Percentiles rank a stretch among this genome's conserved stretches.
phyloP scores from a whole-genome alignment of 2,797 vertebrate species.

The Amblyraja radiata region DNA sequence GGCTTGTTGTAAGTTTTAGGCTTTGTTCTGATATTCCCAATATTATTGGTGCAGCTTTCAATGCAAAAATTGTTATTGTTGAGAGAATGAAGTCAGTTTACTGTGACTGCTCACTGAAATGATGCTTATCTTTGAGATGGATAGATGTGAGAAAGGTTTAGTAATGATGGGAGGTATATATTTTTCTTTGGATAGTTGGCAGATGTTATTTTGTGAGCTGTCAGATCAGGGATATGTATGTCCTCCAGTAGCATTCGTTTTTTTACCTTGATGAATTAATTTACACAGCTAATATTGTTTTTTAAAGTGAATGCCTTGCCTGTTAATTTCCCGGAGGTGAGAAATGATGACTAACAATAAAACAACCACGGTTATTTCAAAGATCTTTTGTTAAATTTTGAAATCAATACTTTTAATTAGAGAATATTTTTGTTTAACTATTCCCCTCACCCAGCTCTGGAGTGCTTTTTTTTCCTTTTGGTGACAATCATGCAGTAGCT shows the following conservation, averaged over 20 bases:
- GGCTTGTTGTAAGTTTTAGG: too few species aligned
- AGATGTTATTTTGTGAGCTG: not conserved
- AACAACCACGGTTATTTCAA: not conserved
- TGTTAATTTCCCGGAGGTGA: not conserved
- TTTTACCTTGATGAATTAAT: conserved; percentile 1
- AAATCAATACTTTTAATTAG: not conserved
- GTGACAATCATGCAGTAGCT: not conserved
- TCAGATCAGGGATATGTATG: not conserved
- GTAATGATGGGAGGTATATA: not conserved
- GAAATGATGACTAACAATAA: not conserved
- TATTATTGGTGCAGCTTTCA: not conserved
- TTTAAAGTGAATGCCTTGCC: not conserved
- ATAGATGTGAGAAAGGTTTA: not conserved
- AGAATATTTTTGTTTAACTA: not conserved
- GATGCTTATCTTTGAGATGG: not conserved
- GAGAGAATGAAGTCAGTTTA: conserved; percentile 14
- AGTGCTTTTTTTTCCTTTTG: not conserved
- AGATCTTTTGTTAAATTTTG: not conserved
- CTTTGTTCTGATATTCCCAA: too few species aligned
- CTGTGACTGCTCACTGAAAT: not conserved
- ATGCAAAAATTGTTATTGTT: not conserved
- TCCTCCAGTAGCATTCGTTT: not conserved
- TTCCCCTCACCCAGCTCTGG: not conserved
- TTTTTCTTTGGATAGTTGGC: not conserved
- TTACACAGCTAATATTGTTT: not conserved